These are phyloP conservation scores for Leptinotarsa defecta DNA, from an alignment of 1,140 invertebrate genomes.

Conservation along the genomic window DNA sequence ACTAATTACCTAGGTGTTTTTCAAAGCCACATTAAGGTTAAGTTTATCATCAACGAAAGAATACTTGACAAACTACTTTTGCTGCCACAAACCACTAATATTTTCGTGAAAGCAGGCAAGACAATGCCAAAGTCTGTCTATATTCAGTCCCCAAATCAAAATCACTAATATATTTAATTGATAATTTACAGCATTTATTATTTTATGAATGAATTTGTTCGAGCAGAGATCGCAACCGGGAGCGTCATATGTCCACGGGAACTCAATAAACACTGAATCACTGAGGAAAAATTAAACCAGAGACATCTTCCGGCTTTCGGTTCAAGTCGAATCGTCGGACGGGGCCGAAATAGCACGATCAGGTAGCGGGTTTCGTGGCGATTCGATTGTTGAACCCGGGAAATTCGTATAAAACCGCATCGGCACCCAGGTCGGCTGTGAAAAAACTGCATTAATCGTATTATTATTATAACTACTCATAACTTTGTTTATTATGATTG, in stretches of 20 bases:
- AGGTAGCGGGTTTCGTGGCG: conserved; percentile 4
- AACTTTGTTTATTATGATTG: conserved; percentile 9
- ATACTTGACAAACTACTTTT: conserved; percentile 9
- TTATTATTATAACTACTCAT: not conserved
- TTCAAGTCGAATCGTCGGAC: not conserved
- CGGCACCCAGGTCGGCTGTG: not conserved
- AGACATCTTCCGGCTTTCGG: not conserved
- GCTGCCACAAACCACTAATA: not conserved
- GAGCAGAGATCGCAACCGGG: not conserved
- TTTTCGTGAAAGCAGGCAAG: not conserved
- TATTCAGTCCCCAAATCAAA: not conserved
- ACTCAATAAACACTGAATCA: conserved; percentile 6
- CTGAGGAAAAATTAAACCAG: not conserved
- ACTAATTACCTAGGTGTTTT: conserved; percentile 6
- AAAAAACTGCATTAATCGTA: not conserved
- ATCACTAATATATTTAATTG: not conserved
- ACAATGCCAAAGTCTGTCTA: not conserved
- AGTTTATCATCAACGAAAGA: not conserved
- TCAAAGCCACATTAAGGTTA: conserved; percentile 3
- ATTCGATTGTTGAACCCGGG: conserved; percentile 7
- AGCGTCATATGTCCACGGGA: not conserved
- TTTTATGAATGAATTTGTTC: conserved; percentile 3
- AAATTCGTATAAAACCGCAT: conserved; percentile 3
- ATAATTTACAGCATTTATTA: not conserved
- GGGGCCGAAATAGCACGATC: not conserved